phyloP scores from a whole-genome alignment of 2,888 invertebrate genomes.

The Drosophila kokeensis region DNA sequence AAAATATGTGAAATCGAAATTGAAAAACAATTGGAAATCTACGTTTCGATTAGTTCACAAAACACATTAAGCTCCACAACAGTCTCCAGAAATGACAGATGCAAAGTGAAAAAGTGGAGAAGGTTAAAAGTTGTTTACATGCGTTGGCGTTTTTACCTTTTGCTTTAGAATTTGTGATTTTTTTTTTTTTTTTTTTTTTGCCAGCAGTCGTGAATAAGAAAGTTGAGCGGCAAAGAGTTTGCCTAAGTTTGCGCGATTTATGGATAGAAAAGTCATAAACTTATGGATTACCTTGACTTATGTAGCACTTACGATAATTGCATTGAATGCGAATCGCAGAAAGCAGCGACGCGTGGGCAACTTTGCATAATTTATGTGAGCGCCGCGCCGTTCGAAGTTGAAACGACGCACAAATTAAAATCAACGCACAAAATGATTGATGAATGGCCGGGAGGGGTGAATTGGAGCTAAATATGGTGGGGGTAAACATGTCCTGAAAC shows the following conservation, averaged over 20 bases:
- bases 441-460: constrained; percentile 54
- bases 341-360: constrained; percentile 45
- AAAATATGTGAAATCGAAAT: background rate
- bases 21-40: constrained; percentile 15
- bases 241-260: constrained; percentile 71
- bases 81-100: constrained; percentile 2
- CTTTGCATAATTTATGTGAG: constrained; percentile 78
- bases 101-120: constrained; percentile 6
- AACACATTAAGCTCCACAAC: background rate
- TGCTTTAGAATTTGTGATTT: constrained; percentile 16
- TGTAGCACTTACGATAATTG: constrained; percentile 78
- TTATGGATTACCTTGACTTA: constrained; percentile 77
- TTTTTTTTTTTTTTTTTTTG: background rate
- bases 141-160: constrained; percentile 60
- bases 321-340: constrained; percentile 62
- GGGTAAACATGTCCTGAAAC: constrained; percentile 5
- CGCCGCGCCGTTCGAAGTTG: constrained; percentile 68
- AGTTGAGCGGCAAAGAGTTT: constrained; percentile 58
- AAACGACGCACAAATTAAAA: constrained; percentile 77
- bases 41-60: constrained; percentile 15
- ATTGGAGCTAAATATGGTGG: background rate
- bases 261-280: constrained; percentile 76
- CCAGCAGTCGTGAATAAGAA: constrained; percentile 32
- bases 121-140: constrained; percentile 53
- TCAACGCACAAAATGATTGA: constrained; percentile 79